Percentiles rank a stretch among this genome's conserved stretches.
Evolutionary conservation across 2,113 vertebrate species (phyloP).

Genomic region (Crotalus tigris): DNA sequence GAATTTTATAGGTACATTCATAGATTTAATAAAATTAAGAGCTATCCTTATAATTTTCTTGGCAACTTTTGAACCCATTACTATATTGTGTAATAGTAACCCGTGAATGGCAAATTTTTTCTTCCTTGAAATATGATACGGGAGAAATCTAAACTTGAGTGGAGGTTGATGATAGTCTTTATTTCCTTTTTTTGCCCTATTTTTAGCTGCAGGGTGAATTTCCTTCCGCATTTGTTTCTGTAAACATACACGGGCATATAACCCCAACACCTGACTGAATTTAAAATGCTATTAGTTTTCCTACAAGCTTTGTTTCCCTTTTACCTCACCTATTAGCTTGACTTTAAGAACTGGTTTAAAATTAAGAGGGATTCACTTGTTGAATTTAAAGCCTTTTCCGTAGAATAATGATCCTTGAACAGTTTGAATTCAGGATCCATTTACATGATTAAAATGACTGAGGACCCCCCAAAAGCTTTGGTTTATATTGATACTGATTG

Average conservation of each 20-base stretch:
- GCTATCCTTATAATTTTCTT: neutral
- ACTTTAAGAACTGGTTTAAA: neutral
- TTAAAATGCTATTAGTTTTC: neutral
- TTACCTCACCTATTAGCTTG: neutral
- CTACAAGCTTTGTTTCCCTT: neutral
- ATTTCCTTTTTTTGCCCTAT: neutral
- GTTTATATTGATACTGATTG: neutral
- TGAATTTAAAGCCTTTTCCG: neutral
- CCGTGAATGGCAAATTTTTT: neutral
- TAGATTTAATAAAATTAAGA: neutral
- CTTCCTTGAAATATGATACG: neutral
- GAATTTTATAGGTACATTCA: neutral
- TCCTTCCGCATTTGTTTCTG: neutral
- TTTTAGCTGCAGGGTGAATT: neutral
- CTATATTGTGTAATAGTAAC: neutral
- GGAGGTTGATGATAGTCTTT: neutral
- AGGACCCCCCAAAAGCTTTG: neutral
- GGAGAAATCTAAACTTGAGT: neutral
- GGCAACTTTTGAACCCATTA: neutral
- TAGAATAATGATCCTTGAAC: neutral
- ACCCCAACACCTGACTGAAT: neutral
- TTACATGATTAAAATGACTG: neutral
- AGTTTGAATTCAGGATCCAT: neutral
- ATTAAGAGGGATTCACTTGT: neutral
- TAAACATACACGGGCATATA: neutral